A percentile compares a stretch with the other conserved stretches of the same genome.
Conservation (phyloP, 1,140 invertebrate species). For the Bombus impatiens region DNA sequence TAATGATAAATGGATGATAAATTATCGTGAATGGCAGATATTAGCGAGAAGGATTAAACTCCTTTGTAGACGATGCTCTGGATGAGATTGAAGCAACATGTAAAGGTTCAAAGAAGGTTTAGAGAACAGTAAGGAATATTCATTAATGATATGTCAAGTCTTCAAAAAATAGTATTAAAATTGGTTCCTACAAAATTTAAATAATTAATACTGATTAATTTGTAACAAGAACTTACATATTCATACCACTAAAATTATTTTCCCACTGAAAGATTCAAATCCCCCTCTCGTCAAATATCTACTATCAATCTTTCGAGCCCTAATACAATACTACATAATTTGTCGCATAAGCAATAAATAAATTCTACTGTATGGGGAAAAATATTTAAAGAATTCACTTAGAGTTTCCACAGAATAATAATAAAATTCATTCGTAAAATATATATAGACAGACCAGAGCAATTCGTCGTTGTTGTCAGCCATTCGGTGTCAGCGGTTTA, state of each 20-base stretch:
- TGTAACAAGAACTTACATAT: too few species aligned
- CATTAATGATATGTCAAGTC: neutral
- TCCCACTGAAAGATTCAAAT: too few species aligned
- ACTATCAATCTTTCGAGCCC: too few species aligned
- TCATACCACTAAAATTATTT: too few species aligned
- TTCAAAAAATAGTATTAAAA: too few species aligned
- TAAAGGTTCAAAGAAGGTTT: neutral
- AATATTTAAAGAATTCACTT: neutral
- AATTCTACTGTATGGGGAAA: neutral
- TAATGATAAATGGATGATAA: neutral
- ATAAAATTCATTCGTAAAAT: neutral
- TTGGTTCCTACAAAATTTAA: too few species aligned
- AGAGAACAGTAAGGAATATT: neutral
- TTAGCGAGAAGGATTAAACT: neutral
- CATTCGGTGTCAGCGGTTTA: constrained; percentile 10
- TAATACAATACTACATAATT: too few species aligned
- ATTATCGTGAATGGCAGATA: neutral
- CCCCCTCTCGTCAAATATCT: too few species aligned
- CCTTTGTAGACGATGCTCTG: too few species aligned
- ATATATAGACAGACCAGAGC: constrained; percentile 6
- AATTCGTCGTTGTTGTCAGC: constrained; percentile 36
- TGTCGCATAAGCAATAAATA: neutral
- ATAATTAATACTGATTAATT: too few species aligned
- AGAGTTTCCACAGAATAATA: neutral
- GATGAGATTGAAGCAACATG: neutral